These are phyloP conservation scores for Hololepta plana DNA, from an alignment of 2,888 invertebrate species.

Conservation along the genomic window DNA sequence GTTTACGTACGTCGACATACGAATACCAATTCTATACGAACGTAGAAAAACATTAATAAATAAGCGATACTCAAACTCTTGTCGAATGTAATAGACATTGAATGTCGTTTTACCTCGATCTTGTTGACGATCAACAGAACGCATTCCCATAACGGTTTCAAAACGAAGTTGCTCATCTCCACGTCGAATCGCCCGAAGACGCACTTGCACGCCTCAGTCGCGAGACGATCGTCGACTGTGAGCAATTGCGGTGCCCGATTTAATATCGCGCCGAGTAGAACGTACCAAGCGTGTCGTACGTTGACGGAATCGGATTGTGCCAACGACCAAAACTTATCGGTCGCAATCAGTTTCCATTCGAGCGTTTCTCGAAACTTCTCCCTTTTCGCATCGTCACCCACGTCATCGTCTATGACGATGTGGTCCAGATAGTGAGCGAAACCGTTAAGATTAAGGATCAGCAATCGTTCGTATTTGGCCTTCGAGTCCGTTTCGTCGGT, in stretches of 20 bases:
- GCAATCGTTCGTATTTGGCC: constrained; percentile 44
- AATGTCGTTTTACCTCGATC: constrained; percentile 27
- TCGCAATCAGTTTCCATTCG: constrained; percentile 35
- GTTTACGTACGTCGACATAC: constrained; percentile 53
- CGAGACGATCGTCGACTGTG: constrained; percentile 6
- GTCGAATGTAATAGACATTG: not conserved
- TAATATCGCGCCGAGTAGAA: constrained; percentile 39
- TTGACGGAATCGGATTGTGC: constrained; percentile 33
- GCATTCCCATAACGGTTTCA: constrained; percentile 59
- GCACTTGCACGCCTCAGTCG: constrained; percentile 24
- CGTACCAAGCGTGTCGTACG: constrained; percentile 51
- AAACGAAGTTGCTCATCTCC: too few species aligned
- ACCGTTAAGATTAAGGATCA: constrained; percentile 46
- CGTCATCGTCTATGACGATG: too few species aligned
- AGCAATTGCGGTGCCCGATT: constrained; percentile 37
- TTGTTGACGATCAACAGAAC: constrained; percentile 40
- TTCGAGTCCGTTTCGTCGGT: constrained; percentile 42
- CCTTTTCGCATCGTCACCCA: too few species aligned
- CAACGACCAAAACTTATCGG: constrained; percentile 55
- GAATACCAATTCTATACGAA: constrained; percentile 45
- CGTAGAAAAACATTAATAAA: not conserved
- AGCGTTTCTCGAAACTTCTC: constrained; percentile 15
- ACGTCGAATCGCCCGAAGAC: too few species aligned
- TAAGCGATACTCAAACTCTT: not conserved
- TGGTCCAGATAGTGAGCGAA: constrained; percentile 41